Base-by-base conservation (phyloP, 1,140 invertebrate genomes). In the Tetramorium simillimum region DNA sequence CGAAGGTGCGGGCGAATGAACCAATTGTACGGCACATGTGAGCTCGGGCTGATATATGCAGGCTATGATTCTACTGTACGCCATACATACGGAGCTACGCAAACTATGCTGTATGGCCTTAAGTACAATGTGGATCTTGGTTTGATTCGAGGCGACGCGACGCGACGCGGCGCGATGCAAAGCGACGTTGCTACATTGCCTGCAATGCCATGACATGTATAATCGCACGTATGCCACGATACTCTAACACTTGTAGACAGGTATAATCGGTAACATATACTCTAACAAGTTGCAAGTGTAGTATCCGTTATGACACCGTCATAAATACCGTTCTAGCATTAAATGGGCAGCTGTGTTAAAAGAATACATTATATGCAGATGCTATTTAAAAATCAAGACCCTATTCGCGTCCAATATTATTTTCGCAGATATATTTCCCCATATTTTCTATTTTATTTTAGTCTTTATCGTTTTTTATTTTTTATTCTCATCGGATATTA, bases 131-230 rank as follows among this genome's bases (percentile, higher is more conserved):
- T 84, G 58, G 80, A 24, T 49, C 53, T 56, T 46, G 53, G 69
- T 84, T 84, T 84, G 80, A 84, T 84, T 75, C 69, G 80, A 84
- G 53, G 69, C 40, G 28, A 67, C 77, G 53, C 69, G 69, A 84
- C 62, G 46, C 65, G 46, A 46, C 51, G 65, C 65, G 65, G 72
- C 78, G 78, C 65, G 37, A 46, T 46, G 77, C 51, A 51, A 67
- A 67, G 63, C 63, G 63, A 43, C 63, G n/a, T 40, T 46, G 51
- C 24, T 82, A 60, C 43, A 60, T 63, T 58, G 80, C 33, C 69
- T 75, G 58, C 80, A 72, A 46, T 82, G 80, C 67, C 51, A 43
- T 70, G 56, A 84, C 69, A 73, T 75, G 51, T 73, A 75, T 60
- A 84, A 84, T 75, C 69, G 80, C 18, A 7, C 40, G 69, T 49